Evolutionary conservation across 2,888 invertebrate genomes (phyloP).

Genomic region (Augochlorella aurata): DNA sequence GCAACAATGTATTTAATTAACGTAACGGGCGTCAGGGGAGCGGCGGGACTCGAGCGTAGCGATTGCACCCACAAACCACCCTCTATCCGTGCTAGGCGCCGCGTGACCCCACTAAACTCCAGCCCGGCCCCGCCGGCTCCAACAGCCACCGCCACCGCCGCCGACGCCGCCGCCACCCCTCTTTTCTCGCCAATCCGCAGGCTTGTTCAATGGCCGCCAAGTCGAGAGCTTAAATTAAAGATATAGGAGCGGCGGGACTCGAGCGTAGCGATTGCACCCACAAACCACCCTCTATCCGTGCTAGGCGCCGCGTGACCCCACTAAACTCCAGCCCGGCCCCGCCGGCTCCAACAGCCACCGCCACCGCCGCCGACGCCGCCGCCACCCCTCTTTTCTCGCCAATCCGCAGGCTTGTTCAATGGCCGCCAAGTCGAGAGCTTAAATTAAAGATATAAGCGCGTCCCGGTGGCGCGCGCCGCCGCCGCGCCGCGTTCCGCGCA

Average conservation of each 20-base stretch:
- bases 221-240: slow-evolving; percentile 75
- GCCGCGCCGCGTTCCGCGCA: neutral
- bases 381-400: slow-evolving; percentile 62
- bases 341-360: slow-evolving; percentile 48
- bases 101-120: slow-evolving; percentile 68
- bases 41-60: slow-evolving; percentile 73
- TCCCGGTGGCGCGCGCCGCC: slow-evolving; percentile 27
- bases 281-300: slow-evolving; percentile 77
- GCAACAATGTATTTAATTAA: slow-evolving; percentile 82
- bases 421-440: slow-evolving; percentile 77
- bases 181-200: slow-evolving; percentile 68
- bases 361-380: slow-evolving; percentile 34
- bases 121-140: slow-evolving; percentile 57
- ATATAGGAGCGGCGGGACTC: slow-evolving; percentile 75
- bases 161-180: slow-evolving; percentile 50
- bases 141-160: slow-evolving; percentile 41
- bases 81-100: slow-evolving; percentile 71
- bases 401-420: slow-evolving; percentile 74
- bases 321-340: slow-evolving; percentile 64
- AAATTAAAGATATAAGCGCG: slow-evolving; percentile 72
- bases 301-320: slow-evolving; percentile 68
- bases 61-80: slow-evolving; percentile 80
- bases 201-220: slow-evolving; percentile 77
- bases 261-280: slow-evolving; percentile 79
- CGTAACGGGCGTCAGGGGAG: slow-evolving; percentile 80